Base-by-base conservation (phyloP, 2,888 invertebrate species). In the Platycheirus rosarum region DNA sequence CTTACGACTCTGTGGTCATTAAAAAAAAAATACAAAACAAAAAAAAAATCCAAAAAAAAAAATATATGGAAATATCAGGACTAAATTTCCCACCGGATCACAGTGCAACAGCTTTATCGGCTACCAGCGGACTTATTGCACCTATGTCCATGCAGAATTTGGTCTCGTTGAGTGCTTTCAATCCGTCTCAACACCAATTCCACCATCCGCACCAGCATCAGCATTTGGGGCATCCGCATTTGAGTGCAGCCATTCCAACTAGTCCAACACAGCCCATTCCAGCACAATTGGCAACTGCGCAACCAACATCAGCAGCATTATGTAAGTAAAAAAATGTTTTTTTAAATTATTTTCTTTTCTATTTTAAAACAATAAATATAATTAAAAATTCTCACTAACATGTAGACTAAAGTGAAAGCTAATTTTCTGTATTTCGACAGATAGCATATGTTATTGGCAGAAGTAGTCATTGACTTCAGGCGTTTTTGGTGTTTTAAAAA, bases 81-180 rank as follows among this genome's bases (percentile, higher is more conserved):
- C 88, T 91, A 88, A 91, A 91, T 89, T 90, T 90, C 88, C 91
- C 90, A 89, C 88, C 90, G 88, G 91, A 90, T 89, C 90, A 90
- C 89, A 89, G 89, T 88, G 88, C 89, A 87, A 86, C 90, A 87
- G 76, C 89, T 87, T 62, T 88, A 88, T 87, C 89, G 86, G 91
- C 90, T 87, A 88, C 92, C 86, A 91, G 91, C 87, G 90, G 91
- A 86, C 88, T 92, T 86, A 89, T 94, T 88, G 93, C 94, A 84
- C 95, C 96, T 69, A 95, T 97, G 91, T 95, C 96, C 87, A 95
- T 97, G 92, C 97, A 97, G 93, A 97, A 97, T 92, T 92, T 97
- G 89, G 97, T 97, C 87, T 96, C 97, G 68, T 85, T 89, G 85
- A 86, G 92, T 96, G 85, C 87, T 29, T 76, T 86, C 16, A 87